Conservation (phyloP, 1,140 invertebrate species). For the Nasonia giraulti region DNA sequence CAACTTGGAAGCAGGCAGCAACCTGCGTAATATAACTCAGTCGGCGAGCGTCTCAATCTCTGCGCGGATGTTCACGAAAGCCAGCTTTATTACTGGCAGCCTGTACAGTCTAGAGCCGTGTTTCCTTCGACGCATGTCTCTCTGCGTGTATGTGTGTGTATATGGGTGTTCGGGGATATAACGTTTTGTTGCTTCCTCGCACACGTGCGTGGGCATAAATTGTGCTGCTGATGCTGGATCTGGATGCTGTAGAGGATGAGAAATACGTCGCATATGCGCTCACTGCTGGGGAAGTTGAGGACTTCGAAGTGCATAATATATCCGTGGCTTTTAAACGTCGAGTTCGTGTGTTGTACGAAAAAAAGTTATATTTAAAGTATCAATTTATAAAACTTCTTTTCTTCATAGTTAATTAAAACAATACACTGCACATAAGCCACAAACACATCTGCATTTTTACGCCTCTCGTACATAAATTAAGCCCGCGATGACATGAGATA, state of each 20-base stretch:
- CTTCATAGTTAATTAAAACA: background rate
- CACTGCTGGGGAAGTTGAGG: background rate
- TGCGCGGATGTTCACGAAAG: background rate
- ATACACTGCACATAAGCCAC: background rate
- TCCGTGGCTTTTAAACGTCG: background rate
- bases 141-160: background rate
- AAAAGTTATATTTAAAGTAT: background rate
- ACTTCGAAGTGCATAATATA: background rate
- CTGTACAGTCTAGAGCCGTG: constrained; percentile 12
- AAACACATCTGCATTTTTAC: background rate
- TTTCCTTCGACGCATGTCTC: background rate
- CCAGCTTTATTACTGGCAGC: constrained; percentile 26
- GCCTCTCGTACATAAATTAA: background rate
- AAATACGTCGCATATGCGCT: background rate
- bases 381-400: background rate
- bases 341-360: too few species aligned
- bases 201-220: constrained; percentile 35
- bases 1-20: background rate
- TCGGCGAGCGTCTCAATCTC: constrained; percentile 34
- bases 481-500: background rate
- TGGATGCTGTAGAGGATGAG: background rate
- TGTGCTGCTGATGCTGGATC: background rate
- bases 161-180: background rate
- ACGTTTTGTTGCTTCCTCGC: background rate
- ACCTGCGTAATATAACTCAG: constrained; percentile 35